phyloP scores from a whole-genome alignment of 2,888 invertebrate species.

The Caenorhabditis wallacei region DNA sequence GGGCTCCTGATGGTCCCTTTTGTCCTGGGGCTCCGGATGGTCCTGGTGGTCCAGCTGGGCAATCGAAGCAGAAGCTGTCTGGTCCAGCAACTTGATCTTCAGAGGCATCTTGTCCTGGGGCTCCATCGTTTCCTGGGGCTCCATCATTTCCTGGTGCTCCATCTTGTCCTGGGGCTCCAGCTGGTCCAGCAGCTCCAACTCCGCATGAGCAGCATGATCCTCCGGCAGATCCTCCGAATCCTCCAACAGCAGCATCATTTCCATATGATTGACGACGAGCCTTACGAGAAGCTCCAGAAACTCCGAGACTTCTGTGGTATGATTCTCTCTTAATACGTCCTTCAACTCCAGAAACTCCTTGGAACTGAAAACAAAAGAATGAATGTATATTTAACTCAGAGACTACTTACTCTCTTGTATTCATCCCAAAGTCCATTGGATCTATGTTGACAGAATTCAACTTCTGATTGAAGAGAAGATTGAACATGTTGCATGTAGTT shows the following conservation, averaged over 20 bases:
- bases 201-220: conserved; percentile 74
- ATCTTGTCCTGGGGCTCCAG: conserved; percentile 72
- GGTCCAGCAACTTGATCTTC: conserved; percentile 62
- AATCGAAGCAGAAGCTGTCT: conserved; percentile 75
- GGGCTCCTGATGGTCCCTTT: conserved; percentile 72
- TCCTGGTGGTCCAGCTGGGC: conserved; percentile 71
- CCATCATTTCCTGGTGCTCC: conserved; percentile 75
- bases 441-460: conserved; percentile 75
- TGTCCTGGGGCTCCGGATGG: conserved; percentile 70
- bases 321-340: conserved; percentile 68
- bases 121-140: conserved; percentile 72
- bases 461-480: conserved; percentile 73
- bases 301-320: conserved; percentile 61
- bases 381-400: background rate
- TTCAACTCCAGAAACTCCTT: conserved; percentile 60
- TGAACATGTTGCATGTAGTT: conserved; percentile 78
- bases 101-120: conserved; percentile 71
- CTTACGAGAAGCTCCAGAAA: conserved; percentile 59
- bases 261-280: conserved; percentile 58
- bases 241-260: conserved; percentile 66
- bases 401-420: conserved; percentile 67
- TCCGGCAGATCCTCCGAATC: conserved; percentile 65
- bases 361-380: conserved; percentile 54
- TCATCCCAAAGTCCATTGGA: conserved; percentile 75
- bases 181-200: conserved; percentile 72